Percentiles rank a stretch among this genome's conserved stretches.
Evolutionary conservation across 2,888 invertebrate species (phyloP).

Genomic region (Agonopterix subpropinquella): DNA sequence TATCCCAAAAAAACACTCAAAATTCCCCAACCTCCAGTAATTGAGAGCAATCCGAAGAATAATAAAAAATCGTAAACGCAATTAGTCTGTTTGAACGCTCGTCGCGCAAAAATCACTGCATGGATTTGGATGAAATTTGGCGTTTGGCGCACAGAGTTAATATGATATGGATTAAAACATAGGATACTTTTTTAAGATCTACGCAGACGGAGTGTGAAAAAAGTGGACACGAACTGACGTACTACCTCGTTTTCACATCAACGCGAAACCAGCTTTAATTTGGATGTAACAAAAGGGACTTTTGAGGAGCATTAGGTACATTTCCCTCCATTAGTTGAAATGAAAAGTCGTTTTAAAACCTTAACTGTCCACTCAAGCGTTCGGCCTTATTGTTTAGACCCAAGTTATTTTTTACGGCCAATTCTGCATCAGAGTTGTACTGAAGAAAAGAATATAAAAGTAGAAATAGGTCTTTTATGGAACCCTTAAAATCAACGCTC

Average conservation of each 20-base stretch:
- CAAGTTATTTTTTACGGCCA: constrained; percentile 21
- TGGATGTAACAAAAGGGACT: constrained; percentile 7
- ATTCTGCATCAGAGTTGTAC: constrained; percentile 19
- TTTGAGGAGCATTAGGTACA: constrained; percentile 17
- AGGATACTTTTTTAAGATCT: too few relatives aligned
- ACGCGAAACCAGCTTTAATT: constrained; percentile 5
- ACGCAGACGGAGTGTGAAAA: too few relatives aligned
- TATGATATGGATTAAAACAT: too few relatives aligned
- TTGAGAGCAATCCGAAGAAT: too few relatives aligned
- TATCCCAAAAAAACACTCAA: too few relatives aligned
- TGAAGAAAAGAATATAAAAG: constrained; percentile 12
- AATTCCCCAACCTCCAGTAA: too few relatives aligned
- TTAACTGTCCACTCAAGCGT: constrained; percentile 20
- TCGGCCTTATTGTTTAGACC: constrained; percentile 20
- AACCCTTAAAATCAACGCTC: neutral
- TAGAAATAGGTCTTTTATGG: neutral
- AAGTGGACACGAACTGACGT: too few relatives aligned
- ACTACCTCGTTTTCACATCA: neutral
- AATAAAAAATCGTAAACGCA: too few relatives aligned
- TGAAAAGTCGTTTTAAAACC: constrained; percentile 21
- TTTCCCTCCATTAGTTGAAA: constrained; percentile 26
- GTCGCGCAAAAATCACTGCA: too few relatives aligned
- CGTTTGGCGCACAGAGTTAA: too few relatives aligned
- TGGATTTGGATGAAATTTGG: too few relatives aligned
- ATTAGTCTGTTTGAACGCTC: too few relatives aligned